Evolutionary conservation across 2,113 vertebrate genomes (phyloP), one percentile per base, ranked within the genome.

Genomic region (Prinia subflava): DNA sequence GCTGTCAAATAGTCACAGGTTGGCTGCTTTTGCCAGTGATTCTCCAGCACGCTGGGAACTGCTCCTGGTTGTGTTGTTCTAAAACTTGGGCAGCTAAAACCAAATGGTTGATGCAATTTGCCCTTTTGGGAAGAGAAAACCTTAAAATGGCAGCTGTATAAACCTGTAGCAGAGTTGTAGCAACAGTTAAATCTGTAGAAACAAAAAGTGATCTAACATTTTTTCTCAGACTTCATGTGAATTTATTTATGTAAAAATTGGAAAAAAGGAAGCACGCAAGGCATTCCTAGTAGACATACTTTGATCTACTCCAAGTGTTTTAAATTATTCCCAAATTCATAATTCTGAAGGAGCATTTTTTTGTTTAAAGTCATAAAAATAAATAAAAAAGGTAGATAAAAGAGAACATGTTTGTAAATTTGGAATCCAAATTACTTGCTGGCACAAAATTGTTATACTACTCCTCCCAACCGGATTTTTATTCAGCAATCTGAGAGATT

Each of bases 401-500:
- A 81, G 68, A 49, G 12, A 74, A 69, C 5, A 2, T 24, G 5
- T 77, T 63, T 82, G 12, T 86, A 78, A 35, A 70, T 77, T 49
- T 89, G 56, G 55, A 67, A 59, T 86, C 64, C 39, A 68, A 63
- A 83, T 86, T 83, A 86, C 15, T 81, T 81, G 35, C 44, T 86
- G 85, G 57, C 55, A 81, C 8, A 50, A 11, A 76, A 9, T 88
- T 77, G 35, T 75, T 83, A 25, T 86, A 44, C 20, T 75, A 9
- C 50, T 89, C 55, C 30, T 93, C 53, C 31, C 55, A 92, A n/a
- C 0, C 68, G 71, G 35, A 80, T 93, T 90, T 93, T 91, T 80
- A 87, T 91, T 96, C 67, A 62, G 33, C 18, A 78, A 87, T 87
- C n/a, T 59, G 74, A 90, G 57, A 92, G 53, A 90, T 81, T 93